Evolutionary conservation across 2,888 invertebrate genomes (phyloP).

Genomic region (Autographa gamma): DNA sequence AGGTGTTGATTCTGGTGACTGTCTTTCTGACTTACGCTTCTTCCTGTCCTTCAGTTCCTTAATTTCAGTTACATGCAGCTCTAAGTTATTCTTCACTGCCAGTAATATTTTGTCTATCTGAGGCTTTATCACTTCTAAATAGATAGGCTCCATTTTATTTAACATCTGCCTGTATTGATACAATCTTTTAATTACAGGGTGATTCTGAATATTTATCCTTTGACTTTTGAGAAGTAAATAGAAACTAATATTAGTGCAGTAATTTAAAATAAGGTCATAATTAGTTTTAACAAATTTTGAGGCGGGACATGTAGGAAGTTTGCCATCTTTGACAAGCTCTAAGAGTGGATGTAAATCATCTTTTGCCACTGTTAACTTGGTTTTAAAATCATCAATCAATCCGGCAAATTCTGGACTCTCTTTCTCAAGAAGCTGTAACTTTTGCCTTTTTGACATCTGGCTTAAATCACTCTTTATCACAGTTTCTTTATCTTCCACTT

Average conservation of each 20-base stretch:
- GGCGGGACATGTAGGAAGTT: slow-evolving; percentile 90
- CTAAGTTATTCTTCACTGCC: slow-evolving; percentile 84
- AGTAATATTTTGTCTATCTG: slow-evolving; percentile 91
- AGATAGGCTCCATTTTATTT: slow-evolving; percentile 92
- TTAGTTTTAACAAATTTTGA: slow-evolving; percentile 92
- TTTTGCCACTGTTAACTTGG: slow-evolving; percentile 91
- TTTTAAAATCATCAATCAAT: slow-evolving; percentile 94
- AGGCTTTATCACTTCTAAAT: slow-evolving; percentile 91
- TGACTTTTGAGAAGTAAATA: slow-evolving; percentile 95
- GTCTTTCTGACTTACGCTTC: slow-evolving; percentile 76
- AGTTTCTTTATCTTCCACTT: slow-evolving; percentile 85
- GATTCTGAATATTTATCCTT: slow-evolving; percentile 92
- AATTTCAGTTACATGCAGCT: slow-evolving; percentile 69
- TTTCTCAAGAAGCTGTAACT: slow-evolving; percentile 93
- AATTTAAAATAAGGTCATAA: slow-evolving; percentile 92
- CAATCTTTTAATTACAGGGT: slow-evolving; percentile 96
- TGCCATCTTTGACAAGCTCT: slow-evolving; percentile 89
- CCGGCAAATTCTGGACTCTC: slow-evolving; percentile 96
- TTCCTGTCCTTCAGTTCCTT: slow-evolving; percentile 62
- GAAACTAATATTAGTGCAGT: slow-evolving; percentile 95
- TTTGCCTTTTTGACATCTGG: slow-evolving; percentile 93
- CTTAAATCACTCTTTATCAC: slow-evolving; percentile 93
- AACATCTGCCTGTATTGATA: slow-evolving; percentile 94
- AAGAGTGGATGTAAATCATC: slow-evolving; percentile 91
- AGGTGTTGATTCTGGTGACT: slow-evolving; percentile 67